phyloP scores from a whole-genome alignment of 35 echinoderm and acorn worm species.

The Lytechinus pictus region DNA sequence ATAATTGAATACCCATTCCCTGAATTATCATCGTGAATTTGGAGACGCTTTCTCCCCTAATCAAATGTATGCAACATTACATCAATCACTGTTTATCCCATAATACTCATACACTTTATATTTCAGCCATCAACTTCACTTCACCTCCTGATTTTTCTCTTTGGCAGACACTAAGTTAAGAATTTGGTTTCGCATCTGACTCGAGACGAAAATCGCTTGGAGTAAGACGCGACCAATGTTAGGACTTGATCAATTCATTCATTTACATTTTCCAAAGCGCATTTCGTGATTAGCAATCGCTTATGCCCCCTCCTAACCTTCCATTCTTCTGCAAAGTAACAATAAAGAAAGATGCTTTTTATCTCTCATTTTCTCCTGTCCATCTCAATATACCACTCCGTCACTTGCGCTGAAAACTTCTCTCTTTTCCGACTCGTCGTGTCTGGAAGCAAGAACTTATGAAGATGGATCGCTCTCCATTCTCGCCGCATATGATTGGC shows the following conservation, averaged over 20 bases:
- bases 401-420: conserved; percentile 1
- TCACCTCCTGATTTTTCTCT: not conserved
- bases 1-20: conserved; percentile 26
- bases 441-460: conserved; percentile 23
- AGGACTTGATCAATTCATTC: conserved; percentile 7
- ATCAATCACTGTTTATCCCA: conserved; percentile 33
- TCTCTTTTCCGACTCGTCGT: not conserved
- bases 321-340: not conserved
- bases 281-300: conserved; percentile 33
- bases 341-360: not conserved
- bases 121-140: conserved; percentile 35
- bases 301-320: not conserved
- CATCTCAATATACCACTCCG: conserved; percentile 1
- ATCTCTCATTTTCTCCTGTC: not conserved
- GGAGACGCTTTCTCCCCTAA: not conserved
- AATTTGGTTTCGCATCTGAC: not conserved
- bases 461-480: conserved; percentile 3
- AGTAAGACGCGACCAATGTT: conserved; percentile 17
- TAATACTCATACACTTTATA: conserved; percentile 1
- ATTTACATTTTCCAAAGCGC: conserved; percentile 15
- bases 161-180: conserved; percentile 17
- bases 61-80: conserved; percentile 16
- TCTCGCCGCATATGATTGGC: conserved; percentile 23
- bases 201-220: not conserved
- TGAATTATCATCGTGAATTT: conserved; percentile 18